Percentiles rank a stretch among this genome's conserved stretches.
Conservation (phyloP, 2,888 invertebrate species). For the Ceriagrion tenellum region DNA sequence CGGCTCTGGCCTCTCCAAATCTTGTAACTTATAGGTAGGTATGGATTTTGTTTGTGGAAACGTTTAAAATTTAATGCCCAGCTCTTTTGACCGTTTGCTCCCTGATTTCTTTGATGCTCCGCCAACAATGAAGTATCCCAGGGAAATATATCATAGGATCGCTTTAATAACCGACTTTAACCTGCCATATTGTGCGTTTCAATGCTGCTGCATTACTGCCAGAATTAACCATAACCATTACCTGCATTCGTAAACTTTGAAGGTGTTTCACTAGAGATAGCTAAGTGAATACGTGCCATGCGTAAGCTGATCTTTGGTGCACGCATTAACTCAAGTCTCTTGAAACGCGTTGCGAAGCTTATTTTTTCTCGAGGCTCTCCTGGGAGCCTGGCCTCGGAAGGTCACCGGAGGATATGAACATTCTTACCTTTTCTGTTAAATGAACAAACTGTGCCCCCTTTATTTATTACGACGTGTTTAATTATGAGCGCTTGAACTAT, state of each 20-base stretch:
- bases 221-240: conserved; percentile 22
- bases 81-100: conserved; percentile 12
- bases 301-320: neutral
- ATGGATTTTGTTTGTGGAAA: conserved; percentile 31
- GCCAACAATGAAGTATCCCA: neutral
- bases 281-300: neutral
- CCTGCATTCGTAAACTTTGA: neutral
- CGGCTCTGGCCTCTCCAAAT: conserved; percentile 4
- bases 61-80: conserved; percentile 29
- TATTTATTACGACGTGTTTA: no score
- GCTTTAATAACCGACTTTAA: conserved; percentile 16
- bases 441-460: no score
- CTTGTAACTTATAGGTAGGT: conserved; percentile 3
- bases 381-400: no score
- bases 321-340: neutral
- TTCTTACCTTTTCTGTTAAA: no score
- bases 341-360: neutral
- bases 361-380: no score
- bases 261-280: conserved; percentile 19
- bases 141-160: neutral
- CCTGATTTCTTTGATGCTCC: neutral
- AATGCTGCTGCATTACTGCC: conserved; percentile 20
- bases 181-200: neutral
- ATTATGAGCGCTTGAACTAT: no score
- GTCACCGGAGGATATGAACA: no score